Conservation (phyloP, 1,140 invertebrate species). For the Lepidurus couesii region DNA sequence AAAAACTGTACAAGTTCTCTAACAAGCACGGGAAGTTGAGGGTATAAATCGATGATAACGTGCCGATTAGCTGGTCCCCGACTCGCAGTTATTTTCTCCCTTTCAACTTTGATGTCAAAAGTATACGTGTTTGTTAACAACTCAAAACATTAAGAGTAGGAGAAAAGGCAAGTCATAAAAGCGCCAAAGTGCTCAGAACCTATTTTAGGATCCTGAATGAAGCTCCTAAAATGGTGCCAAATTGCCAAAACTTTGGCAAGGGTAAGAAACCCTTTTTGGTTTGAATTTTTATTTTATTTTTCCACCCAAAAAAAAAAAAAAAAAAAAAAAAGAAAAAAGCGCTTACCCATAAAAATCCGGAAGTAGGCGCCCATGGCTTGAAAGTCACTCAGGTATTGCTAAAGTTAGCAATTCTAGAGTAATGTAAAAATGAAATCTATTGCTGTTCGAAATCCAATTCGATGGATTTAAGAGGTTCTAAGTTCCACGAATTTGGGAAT, state of each 20-base stretch:
- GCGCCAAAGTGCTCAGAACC: neutral
- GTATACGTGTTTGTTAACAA: neutral
- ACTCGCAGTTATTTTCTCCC: neutral
- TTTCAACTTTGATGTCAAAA: neutral
- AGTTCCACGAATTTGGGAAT: neutral
- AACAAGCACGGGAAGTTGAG: neutral
- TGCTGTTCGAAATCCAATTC: neutral
- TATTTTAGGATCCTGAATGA: no score
- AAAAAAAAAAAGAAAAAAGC: neutral
- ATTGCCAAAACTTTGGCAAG: neutral
- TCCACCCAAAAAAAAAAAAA: neutral
- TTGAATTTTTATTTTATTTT: neutral
- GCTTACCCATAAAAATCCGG: neutral
- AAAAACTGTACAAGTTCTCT: neutral
- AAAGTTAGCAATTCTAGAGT: no score
- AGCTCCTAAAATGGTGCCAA: neutral
- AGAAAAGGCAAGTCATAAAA: neutral
- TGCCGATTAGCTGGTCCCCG: neutral
- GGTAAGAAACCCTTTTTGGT: neutral
- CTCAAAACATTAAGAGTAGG: neutral
- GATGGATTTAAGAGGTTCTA: neutral
- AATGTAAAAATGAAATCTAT: neutral
- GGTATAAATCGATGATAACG: neutral
- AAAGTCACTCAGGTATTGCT: no score
- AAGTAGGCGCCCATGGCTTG: neutral